These are phyloP conservation scores for Chaetodon auriga DNA, from an alignment of 2,113 vertebrate genomes.

Conservation along the genomic window DNA sequence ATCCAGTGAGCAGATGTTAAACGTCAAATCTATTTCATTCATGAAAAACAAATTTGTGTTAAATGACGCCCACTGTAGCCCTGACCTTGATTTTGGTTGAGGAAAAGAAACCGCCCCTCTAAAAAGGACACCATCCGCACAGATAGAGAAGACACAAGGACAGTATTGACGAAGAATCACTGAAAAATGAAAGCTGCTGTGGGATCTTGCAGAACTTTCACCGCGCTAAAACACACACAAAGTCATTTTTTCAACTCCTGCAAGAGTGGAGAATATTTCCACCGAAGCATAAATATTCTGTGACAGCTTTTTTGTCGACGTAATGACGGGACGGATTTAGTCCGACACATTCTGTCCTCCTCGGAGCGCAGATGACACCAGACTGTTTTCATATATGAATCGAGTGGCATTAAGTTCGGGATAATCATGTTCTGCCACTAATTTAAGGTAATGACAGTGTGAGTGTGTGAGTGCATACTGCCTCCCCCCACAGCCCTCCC, in stretches of 20 bases:
- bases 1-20: too few species aligned
- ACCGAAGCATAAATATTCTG: slow-evolving; percentile 18
- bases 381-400: slow-evolving; percentile 54
- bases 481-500: slow-evolving; percentile 45
- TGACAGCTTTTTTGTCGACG: neutral
- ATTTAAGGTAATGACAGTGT: slow-evolving; percentile 78
- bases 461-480: slow-evolving; percentile 55
- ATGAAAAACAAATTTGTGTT: too few species aligned
- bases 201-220: neutral
- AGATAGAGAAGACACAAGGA: too few species aligned
- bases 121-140: too few species aligned
- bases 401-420: slow-evolving; percentile 55
- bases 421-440: slow-evolving; percentile 78
- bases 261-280: neutral
- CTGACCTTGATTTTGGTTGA: too few species aligned
- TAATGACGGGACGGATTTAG: slow-evolving; percentile 12
- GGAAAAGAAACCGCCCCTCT: too few species aligned
- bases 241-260: slow-evolving; percentile 9
- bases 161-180: too few species aligned
- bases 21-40: neutral
- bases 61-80: neutral
- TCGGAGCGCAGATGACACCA: slow-evolving; percentile 48
- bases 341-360: slow-evolving; percentile 76
- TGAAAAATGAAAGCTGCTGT: neutral
- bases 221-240: too few species aligned